phyloP scores from a whole-genome alignment of 2,888 invertebrate species.

The Clistopyga incitator region DNA sequence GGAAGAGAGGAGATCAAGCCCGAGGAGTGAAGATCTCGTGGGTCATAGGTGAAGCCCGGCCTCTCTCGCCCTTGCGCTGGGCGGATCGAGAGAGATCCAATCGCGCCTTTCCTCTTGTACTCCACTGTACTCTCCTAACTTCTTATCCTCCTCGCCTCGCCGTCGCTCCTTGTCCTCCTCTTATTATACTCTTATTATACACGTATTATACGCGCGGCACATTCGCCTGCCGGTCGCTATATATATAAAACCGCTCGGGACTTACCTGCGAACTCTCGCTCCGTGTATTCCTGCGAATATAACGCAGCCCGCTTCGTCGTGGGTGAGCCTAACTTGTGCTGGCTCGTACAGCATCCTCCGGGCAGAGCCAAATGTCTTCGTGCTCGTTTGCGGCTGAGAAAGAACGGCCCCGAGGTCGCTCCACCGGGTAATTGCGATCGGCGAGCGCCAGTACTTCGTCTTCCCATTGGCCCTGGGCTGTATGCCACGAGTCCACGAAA shows the following conservation, averaged over 20 bases:
- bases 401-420: constrained; percentile 30
- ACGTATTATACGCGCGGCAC: constrained; percentile 70
- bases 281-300: constrained; percentile 19
- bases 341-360: constrained; percentile 34
- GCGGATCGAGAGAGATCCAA: constrained; percentile 79
- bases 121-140: constrained; percentile 69
- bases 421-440: constrained; percentile 49
- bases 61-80: constrained; percentile 79
- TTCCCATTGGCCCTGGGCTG: constrained; percentile 37
- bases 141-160: constrained; percentile 71
- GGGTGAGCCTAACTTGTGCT: constrained; percentile 71
- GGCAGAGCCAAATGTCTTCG: constrained; percentile 24
- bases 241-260: constrained; percentile 49
- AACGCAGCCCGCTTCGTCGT: constrained; percentile 51
- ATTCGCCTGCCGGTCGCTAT: constrained; percentile 63
- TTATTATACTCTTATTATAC: constrained; percentile 81
- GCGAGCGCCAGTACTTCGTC: constrained; percentile 52
- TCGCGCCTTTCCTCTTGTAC: constrained; percentile 76
- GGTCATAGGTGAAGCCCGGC: constrained; percentile 83
- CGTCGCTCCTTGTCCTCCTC: constrained; percentile 67
- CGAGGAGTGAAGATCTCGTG: constrained; percentile 72
- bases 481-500: constrained; percentile 6
- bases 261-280: constrained; percentile 42
- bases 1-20: constrained; percentile 66
- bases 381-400: constrained; percentile 39